Conservation (phyloP, 2,888 invertebrate genomes). For the Amphipyra tragopoginis region DNA sequence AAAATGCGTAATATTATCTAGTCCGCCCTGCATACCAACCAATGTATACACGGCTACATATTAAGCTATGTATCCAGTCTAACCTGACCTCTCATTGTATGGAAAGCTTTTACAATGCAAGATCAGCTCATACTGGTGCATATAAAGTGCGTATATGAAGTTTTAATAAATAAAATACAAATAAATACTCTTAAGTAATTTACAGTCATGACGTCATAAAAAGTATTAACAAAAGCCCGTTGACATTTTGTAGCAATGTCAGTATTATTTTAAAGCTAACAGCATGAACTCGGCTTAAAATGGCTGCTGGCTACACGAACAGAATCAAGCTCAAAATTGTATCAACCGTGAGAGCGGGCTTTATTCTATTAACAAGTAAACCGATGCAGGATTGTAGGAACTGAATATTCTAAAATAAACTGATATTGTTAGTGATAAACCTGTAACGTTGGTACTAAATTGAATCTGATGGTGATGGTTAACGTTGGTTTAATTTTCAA, state of each 20-base stretch:
- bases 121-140: too few species aligned
- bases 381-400: conserved; percentile 4
- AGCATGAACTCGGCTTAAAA: conserved; percentile 13
- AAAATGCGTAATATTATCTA: too few species aligned
- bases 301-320: conserved; percentile 9
- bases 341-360: conserved; percentile 19
- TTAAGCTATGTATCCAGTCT: too few species aligned
- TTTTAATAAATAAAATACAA: too few species aligned
- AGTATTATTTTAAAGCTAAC: conserved; percentile 18
- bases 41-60: too few species aligned
- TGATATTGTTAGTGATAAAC: conserved; percentile 2
- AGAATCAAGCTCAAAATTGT: conserved; percentile 30
- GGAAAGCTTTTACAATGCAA: too few species aligned
- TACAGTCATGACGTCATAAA: neutral
- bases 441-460: neutral
- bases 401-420: conserved; percentile 18
- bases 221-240: neutral
- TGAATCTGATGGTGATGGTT: neutral
- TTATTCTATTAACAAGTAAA: conserved; percentile 22
- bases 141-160: too few species aligned
- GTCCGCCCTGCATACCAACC: too few species aligned
- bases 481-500: too few species aligned
- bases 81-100: too few species aligned
- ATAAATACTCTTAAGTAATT: too few species aligned
- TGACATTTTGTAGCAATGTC: neutral